Conservation (phyloP, 2,113 vertebrate species). For the Seriola rivoliana region DNA sequence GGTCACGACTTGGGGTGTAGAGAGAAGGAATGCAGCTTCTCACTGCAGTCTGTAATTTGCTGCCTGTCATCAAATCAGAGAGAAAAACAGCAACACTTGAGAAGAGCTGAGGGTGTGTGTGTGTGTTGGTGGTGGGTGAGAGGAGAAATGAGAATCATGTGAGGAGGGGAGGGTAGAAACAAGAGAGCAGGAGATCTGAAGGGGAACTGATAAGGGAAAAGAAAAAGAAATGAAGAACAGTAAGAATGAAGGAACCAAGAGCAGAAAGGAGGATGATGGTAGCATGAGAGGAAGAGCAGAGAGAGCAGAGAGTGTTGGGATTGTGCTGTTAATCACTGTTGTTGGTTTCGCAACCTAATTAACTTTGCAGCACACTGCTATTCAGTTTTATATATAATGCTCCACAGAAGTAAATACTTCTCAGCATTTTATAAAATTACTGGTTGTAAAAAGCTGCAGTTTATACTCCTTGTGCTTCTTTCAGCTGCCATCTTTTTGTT, state of each 20-base stretch:
- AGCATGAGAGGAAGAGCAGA: not conserved
- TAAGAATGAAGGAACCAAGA: not conserved
- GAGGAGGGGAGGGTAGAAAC: constrained; percentile 25
- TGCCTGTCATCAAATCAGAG: constrained; percentile 78
- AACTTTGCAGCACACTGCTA: not conserved
- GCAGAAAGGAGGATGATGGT: not conserved
- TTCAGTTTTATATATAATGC: constrained; percentile 2
- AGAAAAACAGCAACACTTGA: constrained; percentile 72
- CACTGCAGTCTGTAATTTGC: constrained; percentile 80
- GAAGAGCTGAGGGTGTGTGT: constrained; percentile 24
- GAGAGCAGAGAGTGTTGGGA: not conserved
- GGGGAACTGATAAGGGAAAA: not conserved
- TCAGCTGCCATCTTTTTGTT: not conserved
- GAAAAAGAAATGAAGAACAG: not conserved
- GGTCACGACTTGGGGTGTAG: constrained; percentile 59
- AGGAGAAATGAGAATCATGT: constrained; percentile 50
- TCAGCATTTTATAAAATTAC: not conserved
- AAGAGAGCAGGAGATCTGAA: not conserved
- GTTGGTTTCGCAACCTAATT: no score
- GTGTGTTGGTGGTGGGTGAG: constrained; percentile 28
- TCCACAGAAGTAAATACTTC: not conserved
- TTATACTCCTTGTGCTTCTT: not conserved
- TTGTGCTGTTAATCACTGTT: no score
- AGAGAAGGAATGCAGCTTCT: constrained; percentile 79
- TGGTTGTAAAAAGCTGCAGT: not conserved